Evolutionary conservation across 2,113 vertebrate genomes (phyloP), one percentile per base, ranked within the genome.

Genomic region (Pica pica): DNA sequence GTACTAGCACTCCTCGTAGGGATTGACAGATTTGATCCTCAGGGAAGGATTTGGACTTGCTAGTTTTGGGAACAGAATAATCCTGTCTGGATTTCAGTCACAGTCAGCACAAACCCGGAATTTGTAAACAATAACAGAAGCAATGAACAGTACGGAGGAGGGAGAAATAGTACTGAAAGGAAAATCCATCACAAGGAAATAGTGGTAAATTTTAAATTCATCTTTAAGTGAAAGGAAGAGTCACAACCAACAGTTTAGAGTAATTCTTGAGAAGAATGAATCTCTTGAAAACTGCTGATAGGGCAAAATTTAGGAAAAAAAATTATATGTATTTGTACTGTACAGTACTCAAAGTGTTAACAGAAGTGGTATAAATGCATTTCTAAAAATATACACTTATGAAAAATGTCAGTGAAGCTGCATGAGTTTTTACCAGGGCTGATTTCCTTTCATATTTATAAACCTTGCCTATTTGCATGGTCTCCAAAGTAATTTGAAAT

Each of bases 381-480:
- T 94, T 90, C 94, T 92, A 92, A 93, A 95, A 93, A 93, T 95
- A 90, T 6, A 33, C 55, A 41, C 65, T 95, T 92, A 88, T 59
- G 81, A 93, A 55, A 76, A 83, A 92, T 77, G 50, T 59, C 83
- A 90, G 56, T 80, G 63, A 71, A 92, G 21, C 79, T 42, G 70
- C 53, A 31, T 39, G 71, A 73, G 50, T 74, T 93, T 95, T 88
- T 71, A 86, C 42, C 64, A 86, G 68, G 55, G 30, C 59, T 88
- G 83, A 47, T 42, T 94, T 92, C 47, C 75, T 94, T 95, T 95
- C 80, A 74, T 94, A 88, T 93, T 95, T 94, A 92, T 90, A 92
- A 92, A 77, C 84, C 85, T 90, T 83, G 76, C 30, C 50, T 92
- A 55, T 59, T 86, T 92, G 47, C 4, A 0, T 81, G 80, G 75